phyloP scores from a whole-genome alignment of 2,113 vertebrate genomes.

The Proteles cristata region DNA sequence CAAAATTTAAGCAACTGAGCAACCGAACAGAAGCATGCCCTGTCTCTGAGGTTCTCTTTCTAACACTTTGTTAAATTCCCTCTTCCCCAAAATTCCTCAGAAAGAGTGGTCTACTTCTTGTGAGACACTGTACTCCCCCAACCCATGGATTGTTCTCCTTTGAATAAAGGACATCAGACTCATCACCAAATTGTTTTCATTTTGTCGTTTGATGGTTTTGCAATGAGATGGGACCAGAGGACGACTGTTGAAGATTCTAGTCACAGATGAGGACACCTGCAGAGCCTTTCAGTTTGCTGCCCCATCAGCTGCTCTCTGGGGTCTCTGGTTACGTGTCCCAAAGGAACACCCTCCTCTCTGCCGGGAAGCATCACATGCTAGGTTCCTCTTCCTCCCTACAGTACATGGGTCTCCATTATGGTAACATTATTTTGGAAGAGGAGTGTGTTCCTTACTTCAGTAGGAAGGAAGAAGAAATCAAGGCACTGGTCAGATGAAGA shows the following conservation, averaged over 20 bases:
- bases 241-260: not conserved
- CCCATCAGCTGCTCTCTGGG: not conserved
- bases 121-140: not conserved
- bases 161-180: not conserved
- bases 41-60: not conserved
- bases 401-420: not conserved
- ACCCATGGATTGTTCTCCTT: not conserved
- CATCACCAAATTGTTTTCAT: not conserved
- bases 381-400: not conserved
- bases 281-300: not conserved
- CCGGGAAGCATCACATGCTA: not conserved
- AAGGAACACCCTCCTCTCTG: not conserved
- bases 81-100: not conserved
- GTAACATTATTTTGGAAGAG: not conserved
- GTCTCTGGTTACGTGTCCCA: not conserved
- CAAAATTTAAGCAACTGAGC: not conserved
- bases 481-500: fast-evolving
- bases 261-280: not conserved
- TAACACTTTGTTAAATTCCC: not conserved
- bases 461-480: not conserved
- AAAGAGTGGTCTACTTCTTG: not conserved
- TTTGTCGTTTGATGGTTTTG: not conserved
- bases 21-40: not conserved
- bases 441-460: not conserved
- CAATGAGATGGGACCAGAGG: not conserved